Evolutionary conservation across 2,888 invertebrate genomes (phyloP).

Genomic region (Ariolimax columbianus): DNA sequence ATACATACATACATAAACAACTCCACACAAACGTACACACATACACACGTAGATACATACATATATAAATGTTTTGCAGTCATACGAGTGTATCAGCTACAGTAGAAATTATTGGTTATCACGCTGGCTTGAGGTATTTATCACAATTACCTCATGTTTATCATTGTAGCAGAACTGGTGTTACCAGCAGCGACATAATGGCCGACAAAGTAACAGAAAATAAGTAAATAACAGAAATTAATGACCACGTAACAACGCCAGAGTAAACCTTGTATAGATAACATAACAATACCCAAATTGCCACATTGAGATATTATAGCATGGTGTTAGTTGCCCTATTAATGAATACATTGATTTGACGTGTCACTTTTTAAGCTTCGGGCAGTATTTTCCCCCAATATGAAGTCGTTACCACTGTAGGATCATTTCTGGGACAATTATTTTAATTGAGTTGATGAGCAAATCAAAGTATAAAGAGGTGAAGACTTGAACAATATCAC

Average conservation of each 20-base stretch:
- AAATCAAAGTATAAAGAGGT: slow-evolving; percentile 27
- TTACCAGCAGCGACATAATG: not conserved
- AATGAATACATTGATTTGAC: slow-evolving; percentile 20
- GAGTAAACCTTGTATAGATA: not conserved
- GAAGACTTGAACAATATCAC: slow-evolving; percentile 23
- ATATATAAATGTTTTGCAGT: slow-evolving; percentile 28
- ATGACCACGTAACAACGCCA: not conserved
- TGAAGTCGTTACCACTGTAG: slow-evolving; percentile 20
- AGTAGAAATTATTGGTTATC: slow-evolving; percentile 1
- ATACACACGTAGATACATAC: slow-evolving; percentile 22
- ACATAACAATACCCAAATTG: slow-evolving; percentile 19
- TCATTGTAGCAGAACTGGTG: not conserved
- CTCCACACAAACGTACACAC: slow-evolving; percentile 7
- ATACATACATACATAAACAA: not conserved
- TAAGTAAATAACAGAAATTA: slow-evolving; percentile 31
- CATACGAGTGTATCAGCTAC: not conserved
- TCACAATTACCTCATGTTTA: slow-evolving; percentile 27
- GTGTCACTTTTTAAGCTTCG: not conserved
- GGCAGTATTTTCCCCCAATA: slow-evolving; percentile 16
- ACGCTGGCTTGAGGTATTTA: not conserved
- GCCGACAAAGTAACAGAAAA: slow-evolving; percentile 2
- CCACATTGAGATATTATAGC: not conserved
- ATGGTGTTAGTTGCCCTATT: not conserved
- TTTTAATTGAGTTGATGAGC: slow-evolving; percentile 9
- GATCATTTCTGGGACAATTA: slow-evolving; percentile 10